phyloP scores from a whole-genome alignment of 1,140 invertebrate genomes.

The Caenorhabditis briggsae region DNA sequence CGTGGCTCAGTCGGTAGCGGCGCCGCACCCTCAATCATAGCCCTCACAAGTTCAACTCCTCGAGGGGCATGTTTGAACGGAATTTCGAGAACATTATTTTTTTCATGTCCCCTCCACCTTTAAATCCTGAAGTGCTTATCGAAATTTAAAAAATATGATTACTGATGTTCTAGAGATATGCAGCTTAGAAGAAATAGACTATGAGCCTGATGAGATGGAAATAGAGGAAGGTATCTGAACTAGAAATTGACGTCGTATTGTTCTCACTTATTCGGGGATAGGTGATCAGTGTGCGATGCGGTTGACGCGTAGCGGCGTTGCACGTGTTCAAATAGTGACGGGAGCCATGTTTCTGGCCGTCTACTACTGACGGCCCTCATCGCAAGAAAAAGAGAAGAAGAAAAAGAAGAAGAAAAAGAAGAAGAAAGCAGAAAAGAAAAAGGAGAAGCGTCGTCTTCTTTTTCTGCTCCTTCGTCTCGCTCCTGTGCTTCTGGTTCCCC shows the following conservation, averaged over 20 bases:
- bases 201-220: too few species aligned
- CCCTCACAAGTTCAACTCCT: too few species aligned
- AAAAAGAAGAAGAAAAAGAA: constrained; percentile 11
- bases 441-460: constrained; percentile 29
- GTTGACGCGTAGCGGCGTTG: constrained; percentile 42
- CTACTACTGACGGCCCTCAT: constrained; percentile 49
- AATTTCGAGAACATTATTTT: too few species aligned
- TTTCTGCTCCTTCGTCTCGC: constrained; percentile 21
- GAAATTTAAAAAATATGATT: too few species aligned
- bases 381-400: constrained; percentile 42
- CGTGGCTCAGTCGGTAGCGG: too few species aligned
- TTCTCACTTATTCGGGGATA: constrained; percentile 50
- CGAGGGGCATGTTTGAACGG: too few species aligned
- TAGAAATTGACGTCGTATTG: constrained; percentile 21
- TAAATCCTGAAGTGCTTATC: too few species aligned
- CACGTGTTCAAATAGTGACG: constrained; percentile 44
- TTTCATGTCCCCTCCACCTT: too few species aligned
- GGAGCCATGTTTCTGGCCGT: constrained; percentile 53
- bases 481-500: constrained; percentile 32
- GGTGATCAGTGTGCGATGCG: constrained; percentile 48
- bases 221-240: not conserved
- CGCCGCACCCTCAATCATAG: too few species aligned
- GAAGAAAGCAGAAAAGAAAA: constrained; percentile 30
- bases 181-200: too few species aligned
- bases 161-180: too few species aligned